phyloP scores from a whole-genome alignment of 2,888 invertebrate species.

The Chalcosyrphus nemorum region DNA sequence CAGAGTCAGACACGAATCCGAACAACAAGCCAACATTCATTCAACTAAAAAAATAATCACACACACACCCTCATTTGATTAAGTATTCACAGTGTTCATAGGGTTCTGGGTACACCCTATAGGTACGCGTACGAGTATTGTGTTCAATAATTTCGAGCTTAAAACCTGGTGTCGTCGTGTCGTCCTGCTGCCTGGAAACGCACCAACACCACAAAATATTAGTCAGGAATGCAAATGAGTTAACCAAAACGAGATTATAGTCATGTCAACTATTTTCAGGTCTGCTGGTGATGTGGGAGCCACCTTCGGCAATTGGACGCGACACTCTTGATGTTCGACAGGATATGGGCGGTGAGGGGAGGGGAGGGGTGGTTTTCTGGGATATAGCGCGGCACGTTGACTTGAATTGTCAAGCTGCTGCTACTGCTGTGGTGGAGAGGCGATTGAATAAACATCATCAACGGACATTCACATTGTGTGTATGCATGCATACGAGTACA shows the following conservation, averaged over 20 bases:
- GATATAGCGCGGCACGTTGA: not conserved
- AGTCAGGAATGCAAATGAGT: slow-evolving; percentile 65
- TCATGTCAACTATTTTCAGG: slow-evolving; percentile 59
- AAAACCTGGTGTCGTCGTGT: too few species aligned
- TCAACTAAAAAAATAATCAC: slow-evolving; percentile 17
- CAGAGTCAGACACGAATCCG: slow-evolving; percentile 30
- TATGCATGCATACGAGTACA: not conserved
- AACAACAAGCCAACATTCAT: slow-evolving; percentile 4
- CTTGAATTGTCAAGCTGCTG: slow-evolving; percentile 1
- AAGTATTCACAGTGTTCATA: slow-evolving; percentile 49
- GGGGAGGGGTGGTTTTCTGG: too few species aligned
- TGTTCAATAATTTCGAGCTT: slow-evolving; percentile 13
- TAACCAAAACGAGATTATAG: slow-evolving; percentile 64
- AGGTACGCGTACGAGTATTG: too few species aligned
- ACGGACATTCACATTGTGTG: not conserved
- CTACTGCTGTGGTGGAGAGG: not conserved
- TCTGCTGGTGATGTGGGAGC: slow-evolving; percentile 27
- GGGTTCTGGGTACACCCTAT: too few species aligned
- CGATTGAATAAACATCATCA: slow-evolving; percentile 46
- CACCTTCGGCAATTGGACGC: slow-evolving; percentile 3
- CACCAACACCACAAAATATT: slow-evolving; percentile 20
- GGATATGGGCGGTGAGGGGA: too few species aligned
- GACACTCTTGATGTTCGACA: not conserved
- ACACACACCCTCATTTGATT: slow-evolving; percentile 47
- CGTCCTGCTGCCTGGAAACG: slow-evolving; percentile 7